phyloP scores from a whole-genome alignment of 30 jellyfish, hydroid and myxozoan species.

The Aurelia aurita complex sp. Pacific region DNA sequence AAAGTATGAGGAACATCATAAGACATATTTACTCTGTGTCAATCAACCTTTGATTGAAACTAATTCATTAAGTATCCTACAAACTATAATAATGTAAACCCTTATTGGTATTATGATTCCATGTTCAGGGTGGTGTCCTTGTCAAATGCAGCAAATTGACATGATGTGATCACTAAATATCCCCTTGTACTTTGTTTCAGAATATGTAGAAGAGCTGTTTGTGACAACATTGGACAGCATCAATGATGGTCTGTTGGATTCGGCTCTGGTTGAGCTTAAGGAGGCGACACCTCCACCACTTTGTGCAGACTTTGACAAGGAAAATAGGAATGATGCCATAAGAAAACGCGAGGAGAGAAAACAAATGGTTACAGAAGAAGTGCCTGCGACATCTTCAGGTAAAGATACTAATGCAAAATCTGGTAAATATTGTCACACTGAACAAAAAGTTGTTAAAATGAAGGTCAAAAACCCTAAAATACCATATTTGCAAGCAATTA shows the following conservation, averaged over 20 bases:
- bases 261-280: neutral
- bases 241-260: neutral
- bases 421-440: no score
- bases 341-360: neutral
- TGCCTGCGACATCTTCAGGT: constrained; percentile 45
- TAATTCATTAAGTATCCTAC: no score
- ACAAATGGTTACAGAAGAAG: constrained; percentile 15
- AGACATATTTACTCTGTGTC: no score
- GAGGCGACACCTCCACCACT: constrained; percentile 37
- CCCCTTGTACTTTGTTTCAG: constrained; percentile 11
- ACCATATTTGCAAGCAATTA: no score
- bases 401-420: neutral
- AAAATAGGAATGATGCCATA: constrained; percentile 14
- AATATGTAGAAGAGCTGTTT: constrained; percentile 23
- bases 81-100: no score
- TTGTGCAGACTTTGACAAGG: constrained; percentile 15
- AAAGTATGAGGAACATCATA: no score
- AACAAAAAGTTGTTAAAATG: no score
- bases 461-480: no score
- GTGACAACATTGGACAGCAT: constrained; percentile 22
- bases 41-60: no score
- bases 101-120: no score
- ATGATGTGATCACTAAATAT: neutral
- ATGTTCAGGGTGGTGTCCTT: no score
- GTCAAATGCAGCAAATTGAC: no score